Base-by-base conservation (phyloP, 1,140 invertebrate genomes). In the Bombus waltoni region DNA sequence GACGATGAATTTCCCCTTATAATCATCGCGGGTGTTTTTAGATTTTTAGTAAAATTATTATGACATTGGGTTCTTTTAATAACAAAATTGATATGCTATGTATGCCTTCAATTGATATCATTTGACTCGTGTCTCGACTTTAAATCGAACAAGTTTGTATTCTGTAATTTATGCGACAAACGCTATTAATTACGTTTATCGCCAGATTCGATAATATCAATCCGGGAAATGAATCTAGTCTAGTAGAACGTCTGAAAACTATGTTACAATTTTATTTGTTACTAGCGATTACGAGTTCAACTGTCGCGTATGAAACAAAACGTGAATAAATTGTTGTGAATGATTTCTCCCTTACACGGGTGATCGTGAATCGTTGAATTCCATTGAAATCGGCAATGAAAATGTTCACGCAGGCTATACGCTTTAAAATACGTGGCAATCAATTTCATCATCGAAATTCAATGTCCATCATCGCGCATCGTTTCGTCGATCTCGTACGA, bases 371-470 rank as follows among this genome's bases (percentile, higher is more conserved):
- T 73, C 35, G 53, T 62, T 42, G 62, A 77, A 77, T 77, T 65
- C 75, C 57, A 40, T 65, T 40, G 10, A 59, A 70, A 84, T 35
- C 32, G 38, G 15, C 53, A 38, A 80, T 40, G 38, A 70, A 70
- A 62, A 84, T 72, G 44, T 47, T 22, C 8, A 10, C 53, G 2
- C 11, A 22, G 22, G 38, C 57, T 72, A 53, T 35, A 65, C 57
- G 22, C 38, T 38, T 15, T 25, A 28, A 71, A 53, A 77, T 18
- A 32, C 78, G 28, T 28, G 11, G 40, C 42, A n/a, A 40, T 80
- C 40, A 40, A 59, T 72, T 47, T 71, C 53, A 73, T 59, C 76
- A 85, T 85, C 83, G 83, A 72, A 44, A 80, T 85, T 59, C 68
- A 59, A 85, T 80, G 53, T 72, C 76, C 76, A 71, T 85, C 77